phyloP scores from a whole-genome alignment of 2,113 vertebrate genomes.

The Brachionichthys hirsutus region DNA sequence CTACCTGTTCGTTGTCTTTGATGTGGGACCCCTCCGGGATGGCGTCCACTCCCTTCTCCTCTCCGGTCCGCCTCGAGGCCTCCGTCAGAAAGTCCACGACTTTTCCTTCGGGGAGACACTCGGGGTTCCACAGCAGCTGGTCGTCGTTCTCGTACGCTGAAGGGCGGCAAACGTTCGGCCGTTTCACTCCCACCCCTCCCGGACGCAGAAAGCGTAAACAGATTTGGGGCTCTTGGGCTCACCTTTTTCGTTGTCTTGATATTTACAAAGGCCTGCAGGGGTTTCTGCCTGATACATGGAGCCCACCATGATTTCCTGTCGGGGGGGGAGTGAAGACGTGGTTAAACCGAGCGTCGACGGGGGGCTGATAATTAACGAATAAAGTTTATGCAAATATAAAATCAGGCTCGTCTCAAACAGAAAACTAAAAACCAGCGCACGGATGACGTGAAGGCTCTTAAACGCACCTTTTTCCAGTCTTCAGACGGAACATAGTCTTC shows the following conservation, averaged over 20 bases:
- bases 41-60: conserved; percentile 90
- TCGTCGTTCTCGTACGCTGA: conserved; percentile 96
- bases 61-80: conserved; percentile 88
- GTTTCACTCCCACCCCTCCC: not conserved
- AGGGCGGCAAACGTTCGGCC: not conserved
- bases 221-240: conserved; percentile 16
- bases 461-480: conserved; percentile 97
- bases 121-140: conserved; percentile 95
- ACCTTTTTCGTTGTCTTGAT: conserved; percentile 97
- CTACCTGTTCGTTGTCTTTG: conserved; percentile 97
- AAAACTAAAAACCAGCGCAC: too few species aligned
- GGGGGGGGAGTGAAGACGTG: conserved; percentile 43
- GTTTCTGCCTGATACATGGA: conserved; percentile 99
- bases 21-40: conserved; percentile 94
- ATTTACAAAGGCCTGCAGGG: conserved; percentile 88
- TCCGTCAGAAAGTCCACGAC: conserved; percentile 92
- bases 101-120: conserved; percentile 87
- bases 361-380: not conserved
- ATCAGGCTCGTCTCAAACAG: not conserved
- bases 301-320: conserved; percentile 98
- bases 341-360: not conserved
- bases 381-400: not conserved
- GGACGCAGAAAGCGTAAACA: not conserved
- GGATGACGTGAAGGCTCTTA: too few species aligned
- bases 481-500: conserved; percentile 98